These are phyloP conservation scores for Drosophila algonquin DNA, from an alignment of 2,888 invertebrate genomes.

Conservation along the genomic window DNA sequence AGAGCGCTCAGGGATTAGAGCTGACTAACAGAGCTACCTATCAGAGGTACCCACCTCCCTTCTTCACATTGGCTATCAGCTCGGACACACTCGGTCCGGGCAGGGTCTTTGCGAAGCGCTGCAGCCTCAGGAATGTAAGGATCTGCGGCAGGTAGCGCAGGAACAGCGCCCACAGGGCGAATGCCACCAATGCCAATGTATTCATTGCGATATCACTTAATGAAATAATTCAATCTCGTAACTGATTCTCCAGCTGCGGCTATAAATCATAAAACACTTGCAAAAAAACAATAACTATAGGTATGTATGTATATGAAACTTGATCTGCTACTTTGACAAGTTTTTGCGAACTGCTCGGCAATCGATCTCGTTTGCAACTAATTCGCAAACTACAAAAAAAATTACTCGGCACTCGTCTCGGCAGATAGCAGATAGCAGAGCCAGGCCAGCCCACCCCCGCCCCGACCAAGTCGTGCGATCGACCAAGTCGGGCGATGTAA, in stretches of 20 bases:
- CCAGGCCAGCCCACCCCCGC: too few species aligned
- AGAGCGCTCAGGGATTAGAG: neutral
- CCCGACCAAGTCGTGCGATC: neutral
- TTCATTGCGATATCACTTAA: conserved; percentile 53
- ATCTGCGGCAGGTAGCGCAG: conserved; percentile 73
- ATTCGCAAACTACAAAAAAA: conserved; percentile 2
- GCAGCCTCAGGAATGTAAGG: conserved; percentile 68
- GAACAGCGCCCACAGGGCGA: conserved; percentile 73
- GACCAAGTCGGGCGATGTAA: too few species aligned
- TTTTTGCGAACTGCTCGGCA: conserved; percentile 23
- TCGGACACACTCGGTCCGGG: conserved; percentile 80
- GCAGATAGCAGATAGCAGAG: conserved; percentile 16
- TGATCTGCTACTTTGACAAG: neutral
- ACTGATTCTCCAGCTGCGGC: neutral
- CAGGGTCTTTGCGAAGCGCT: conserved; percentile 70
- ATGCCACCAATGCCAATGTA: conserved; percentile 64
- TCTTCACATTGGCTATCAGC: conserved; percentile 76
- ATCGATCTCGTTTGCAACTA: conserved; percentile 29
- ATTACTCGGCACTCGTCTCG: conserved; percentile 2
- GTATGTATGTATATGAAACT: neutral
- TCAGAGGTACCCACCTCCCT: conserved; percentile 67
- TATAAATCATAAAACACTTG: neutral
- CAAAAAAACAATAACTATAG: neutral
- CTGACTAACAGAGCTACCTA: neutral
- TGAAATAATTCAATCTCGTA: too few species aligned